Base-by-base conservation (phyloP, 2,797 vertebrate species). In the Naso thynnoides region DNA sequence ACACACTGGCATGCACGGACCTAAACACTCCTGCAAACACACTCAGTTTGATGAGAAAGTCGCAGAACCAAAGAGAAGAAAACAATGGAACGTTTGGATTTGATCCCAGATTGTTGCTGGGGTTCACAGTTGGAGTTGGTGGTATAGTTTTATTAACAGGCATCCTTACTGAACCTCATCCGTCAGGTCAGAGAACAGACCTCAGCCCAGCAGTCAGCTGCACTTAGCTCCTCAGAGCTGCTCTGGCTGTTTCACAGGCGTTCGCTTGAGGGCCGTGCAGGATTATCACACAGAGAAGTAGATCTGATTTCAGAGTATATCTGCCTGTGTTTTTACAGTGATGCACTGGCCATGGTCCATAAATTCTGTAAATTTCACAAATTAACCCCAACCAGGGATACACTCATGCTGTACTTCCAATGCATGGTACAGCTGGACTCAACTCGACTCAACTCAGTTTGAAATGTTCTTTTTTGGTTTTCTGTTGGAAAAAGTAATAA, bases 61-160 rank as follows among this genome's bases (percentile, higher is more conserved):
- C 5, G n/a, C 44, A 67, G 55, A 87, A 84, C 52, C 73, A 79
- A 70, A 81, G 74, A 74, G 79, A 66, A 15, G 44, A 79, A 91
- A 86, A 83, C 82, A 88, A 85, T 41, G 58, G 76, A 77, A 70
- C 66, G 65, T 72, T 81, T 89, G 83, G 81, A 84, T 56, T 47
- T 64, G 29, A 65, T 86, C 77, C 74, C 73, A 53, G 76, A 56
- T 62, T 73, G 71, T 60, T 81, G 69, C 73, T 53, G 66, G 54
- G 41, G 59, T 55, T 87, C 78, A 70, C 62, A 85, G 76, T 27
- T 45, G 80, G 84, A 84, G 70, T 47, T 31, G 54, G 26, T 68
- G 65, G 78, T 70, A 7, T 33, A 39, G 54, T 78, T 87, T 87
- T 77, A 84, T 88, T 78, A 84, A 82, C 75, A 71, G 47, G 53